Base-by-base conservation (phyloP, 2,113 vertebrate genomes). In the Hystrix brachyura region DNA sequence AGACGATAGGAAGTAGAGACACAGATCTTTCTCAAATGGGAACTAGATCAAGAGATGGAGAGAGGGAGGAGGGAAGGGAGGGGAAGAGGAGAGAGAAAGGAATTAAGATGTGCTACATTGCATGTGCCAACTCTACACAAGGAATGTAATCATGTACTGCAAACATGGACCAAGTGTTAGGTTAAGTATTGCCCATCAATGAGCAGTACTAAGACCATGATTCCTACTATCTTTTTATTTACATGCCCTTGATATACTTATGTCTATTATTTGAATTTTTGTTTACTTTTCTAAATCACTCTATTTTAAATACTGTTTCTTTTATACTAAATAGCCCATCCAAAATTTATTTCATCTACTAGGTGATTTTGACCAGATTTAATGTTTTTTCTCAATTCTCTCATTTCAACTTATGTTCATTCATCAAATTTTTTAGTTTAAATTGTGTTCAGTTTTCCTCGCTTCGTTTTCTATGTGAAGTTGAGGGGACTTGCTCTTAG, bases 221-320 rank as follows among this genome's bases (percentile, higher is more conserved):
- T 25, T 27, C 38, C n/a, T 32, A 14, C 78, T 89, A 17, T n/a
- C 29, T 15, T 71, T 82, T 43, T 29, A 8, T 78, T 87, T 69
- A 7, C 13, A 62, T 80, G 92, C 64, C 9, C 14, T 74, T 74
- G 34, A 72, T 80, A 32, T 3, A 34, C 14, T 89, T 64, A 19
- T 79, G 38, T 34, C 25, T n/a, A 18, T 71, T 79, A 29, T 65
- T 84, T 62, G 19, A 15, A 48, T 25, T 25, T 60, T 51, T 32
- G 76, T 87, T 43, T 43, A 48, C n/a, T 82, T 90, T 71, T 71
- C 51, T 74, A 19, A 89, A 55, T 86, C 18, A 32, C 46, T 92
- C 53, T 74, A 60, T 46, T 76, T 86, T 84, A 71, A 59, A 71
- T 92, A 32, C 21, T 55, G 13, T 65, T 4, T 65, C 9, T 74